phyloP scores from a whole-genome alignment of 2,888 invertebrate genomes.

The Drosophila fulvimacula region DNA sequence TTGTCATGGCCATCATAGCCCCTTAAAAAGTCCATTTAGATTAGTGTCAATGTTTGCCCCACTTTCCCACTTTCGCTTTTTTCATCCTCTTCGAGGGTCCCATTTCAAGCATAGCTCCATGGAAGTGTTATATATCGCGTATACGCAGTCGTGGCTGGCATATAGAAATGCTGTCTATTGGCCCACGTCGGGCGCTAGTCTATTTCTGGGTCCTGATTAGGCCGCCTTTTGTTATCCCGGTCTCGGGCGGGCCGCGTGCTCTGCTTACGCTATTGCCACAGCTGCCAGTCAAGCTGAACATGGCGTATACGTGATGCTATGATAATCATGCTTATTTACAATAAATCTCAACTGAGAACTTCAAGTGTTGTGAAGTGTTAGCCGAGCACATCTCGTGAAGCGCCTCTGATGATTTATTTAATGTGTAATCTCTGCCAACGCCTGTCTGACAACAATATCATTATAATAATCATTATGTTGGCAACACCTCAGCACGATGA shows the following conservation, averaged over 20 bases:
- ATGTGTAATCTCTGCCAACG: conserved; percentile 78
- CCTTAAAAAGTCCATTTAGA: not conserved
- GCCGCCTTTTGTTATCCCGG: conserved; percentile 13
- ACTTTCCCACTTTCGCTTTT: not conserved
- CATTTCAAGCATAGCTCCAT: not conserved
- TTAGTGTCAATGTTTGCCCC: not conserved
- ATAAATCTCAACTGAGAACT: conserved; percentile 70
- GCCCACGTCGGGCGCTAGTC: conserved; percentile 9
- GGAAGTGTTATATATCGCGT: conserved; percentile 17
- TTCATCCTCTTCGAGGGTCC: too few relatives aligned
- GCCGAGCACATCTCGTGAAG: conserved; percentile 51
- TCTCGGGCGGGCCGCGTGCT: conserved; percentile 2
- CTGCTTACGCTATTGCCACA: not conserved
- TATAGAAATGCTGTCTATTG: conserved; percentile 27
- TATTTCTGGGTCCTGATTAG: conserved; percentile 33
- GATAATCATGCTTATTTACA: conserved; percentile 80
- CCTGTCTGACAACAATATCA: conserved; percentile 53
- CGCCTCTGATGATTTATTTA: conserved; percentile 75
- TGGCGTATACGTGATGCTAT: conserved; percentile 78
- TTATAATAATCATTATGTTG: conserved; percentile 70
- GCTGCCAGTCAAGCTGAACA: conserved; percentile 29
- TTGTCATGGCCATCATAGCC: not conserved
- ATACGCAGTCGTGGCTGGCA: conserved; percentile 38
- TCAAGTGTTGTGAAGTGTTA: conserved; percentile 68
- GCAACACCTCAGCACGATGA: conserved; percentile 44